phyloP scores from a whole-genome alignment of 2,113 vertebrate species.

The Bambusicola thoracicus region DNA sequence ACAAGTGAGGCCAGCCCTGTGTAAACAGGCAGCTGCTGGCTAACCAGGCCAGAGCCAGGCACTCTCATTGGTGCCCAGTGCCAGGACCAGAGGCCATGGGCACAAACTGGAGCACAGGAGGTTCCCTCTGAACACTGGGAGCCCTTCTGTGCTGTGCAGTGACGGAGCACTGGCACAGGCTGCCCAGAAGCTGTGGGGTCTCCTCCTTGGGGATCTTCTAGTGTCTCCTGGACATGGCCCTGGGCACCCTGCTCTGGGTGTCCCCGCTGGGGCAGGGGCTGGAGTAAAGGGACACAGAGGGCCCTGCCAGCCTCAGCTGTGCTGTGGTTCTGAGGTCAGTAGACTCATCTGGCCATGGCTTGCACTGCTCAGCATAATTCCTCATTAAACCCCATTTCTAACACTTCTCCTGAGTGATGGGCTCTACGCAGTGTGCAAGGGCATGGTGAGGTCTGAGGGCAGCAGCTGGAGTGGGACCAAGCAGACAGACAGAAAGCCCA shows the following conservation, averaged over 20 bases:
- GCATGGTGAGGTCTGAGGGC: not conserved
- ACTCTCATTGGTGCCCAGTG: not conserved
- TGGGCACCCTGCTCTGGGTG: not conserved
- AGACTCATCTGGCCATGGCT: not conserved
- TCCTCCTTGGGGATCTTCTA: not conserved
- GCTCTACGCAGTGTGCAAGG: not conserved
- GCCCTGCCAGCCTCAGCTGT: not conserved
- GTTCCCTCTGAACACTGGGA: not conserved
- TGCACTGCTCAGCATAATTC: not conserved
- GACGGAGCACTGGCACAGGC: not conserved
- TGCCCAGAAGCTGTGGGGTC: not conserved
- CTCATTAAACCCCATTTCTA: not conserved
- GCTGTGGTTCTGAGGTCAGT: not conserved
- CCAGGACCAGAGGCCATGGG: not conserved
- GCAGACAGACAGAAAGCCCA: not conserved
- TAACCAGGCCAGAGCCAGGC: not conserved
- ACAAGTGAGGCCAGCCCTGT: not conserved
- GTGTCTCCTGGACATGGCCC: not conserved
- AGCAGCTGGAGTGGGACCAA: not conserved
- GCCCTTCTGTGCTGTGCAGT: not conserved
- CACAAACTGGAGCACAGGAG: not conserved
- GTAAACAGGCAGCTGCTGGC: not conserved
- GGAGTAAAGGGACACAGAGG: not conserved
- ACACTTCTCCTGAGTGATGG: rapidly evolving
- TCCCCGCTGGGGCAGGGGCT: not conserved